A percentile compares a stretch with the other conserved stretches of the same genome.
These are phyloP conservation scores for Gadopsis bispinosus DNA, from an alignment of 2,797 vertebrate species.

Conservation along the genomic window DNA sequence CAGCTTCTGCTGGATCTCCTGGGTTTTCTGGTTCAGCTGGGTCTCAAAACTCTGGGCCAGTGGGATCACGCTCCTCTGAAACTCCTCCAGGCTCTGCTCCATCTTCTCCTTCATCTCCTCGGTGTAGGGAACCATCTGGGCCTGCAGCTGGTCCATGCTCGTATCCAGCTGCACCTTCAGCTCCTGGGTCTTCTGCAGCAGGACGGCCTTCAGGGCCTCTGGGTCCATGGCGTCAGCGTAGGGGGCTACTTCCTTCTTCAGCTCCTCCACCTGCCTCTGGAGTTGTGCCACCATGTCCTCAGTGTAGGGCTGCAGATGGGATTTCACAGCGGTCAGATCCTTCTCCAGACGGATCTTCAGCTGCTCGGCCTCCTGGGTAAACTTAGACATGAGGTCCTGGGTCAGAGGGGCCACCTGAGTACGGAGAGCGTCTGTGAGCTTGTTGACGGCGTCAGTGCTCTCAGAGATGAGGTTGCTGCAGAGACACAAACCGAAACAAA, in stretches of 20 bases:
- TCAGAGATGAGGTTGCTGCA: conserved; percentile 74
- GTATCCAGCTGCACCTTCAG: conserved; percentile 72
- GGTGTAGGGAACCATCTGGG: conserved; percentile 74
- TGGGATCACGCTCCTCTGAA: conserved; percentile 71
- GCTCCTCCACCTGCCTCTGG: conserved; percentile 69
- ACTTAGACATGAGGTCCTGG: conserved; percentile 64
- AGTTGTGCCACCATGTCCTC: conserved; percentile 62
- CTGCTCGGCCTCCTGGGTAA: conserved; percentile 74
- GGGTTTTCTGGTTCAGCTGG: conserved; percentile 68
- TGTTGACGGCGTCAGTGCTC: conserved; percentile 66
- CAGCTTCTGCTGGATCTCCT: conserved; percentile 79
- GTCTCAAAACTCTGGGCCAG: conserved; percentile 69
- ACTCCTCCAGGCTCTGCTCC: conserved; percentile 77
- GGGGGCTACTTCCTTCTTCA: conserved; percentile 61
- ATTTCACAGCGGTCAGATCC: conserved; percentile 57
- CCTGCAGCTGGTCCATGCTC: conserved; percentile 68
- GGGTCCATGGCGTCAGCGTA: conserved; percentile 69
- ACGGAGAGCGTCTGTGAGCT: conserved; percentile 48
- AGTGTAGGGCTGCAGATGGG: conserved; percentile 59
- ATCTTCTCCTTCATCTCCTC: conserved; percentile 80
- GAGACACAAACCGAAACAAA: conserved; percentile 30
- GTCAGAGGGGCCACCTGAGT: conserved; percentile 68
- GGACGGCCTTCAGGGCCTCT: conserved; percentile 65
- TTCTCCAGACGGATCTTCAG: conserved; percentile 72
- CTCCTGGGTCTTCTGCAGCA: conserved; percentile 76